These are phyloP conservation scores for Dipodomys stephensi DNA, from an alignment of 2,113 vertebrate genomes.

Conservation along the genomic window DNA sequence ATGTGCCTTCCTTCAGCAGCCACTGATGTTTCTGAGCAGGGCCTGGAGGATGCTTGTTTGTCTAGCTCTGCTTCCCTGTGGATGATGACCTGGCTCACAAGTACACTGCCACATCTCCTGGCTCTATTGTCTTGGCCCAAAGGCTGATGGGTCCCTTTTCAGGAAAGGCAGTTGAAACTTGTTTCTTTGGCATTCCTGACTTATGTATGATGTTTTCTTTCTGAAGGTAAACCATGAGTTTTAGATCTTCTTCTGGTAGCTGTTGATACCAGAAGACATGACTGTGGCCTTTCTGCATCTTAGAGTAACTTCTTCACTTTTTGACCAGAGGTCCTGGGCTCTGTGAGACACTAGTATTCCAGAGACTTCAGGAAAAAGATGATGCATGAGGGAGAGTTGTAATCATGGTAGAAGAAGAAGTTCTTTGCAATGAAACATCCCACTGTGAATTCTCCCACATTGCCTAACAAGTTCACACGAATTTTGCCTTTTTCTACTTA, in stretches of 20 bases:
- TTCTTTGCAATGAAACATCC: background rate
- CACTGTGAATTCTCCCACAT: background rate
- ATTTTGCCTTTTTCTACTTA: background rate
- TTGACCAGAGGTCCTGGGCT: background rate
- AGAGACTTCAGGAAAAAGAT: background rate
- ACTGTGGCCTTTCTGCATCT: background rate
- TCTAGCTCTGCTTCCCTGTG: background rate
- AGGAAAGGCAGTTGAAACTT: background rate
- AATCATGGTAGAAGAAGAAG: background rate
- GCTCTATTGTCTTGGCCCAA: background rate
- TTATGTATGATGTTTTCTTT: background rate
- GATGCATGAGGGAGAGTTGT: background rate
- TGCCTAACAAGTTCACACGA: background rate
- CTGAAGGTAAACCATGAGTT: slow-evolving; percentile 1
- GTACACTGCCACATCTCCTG: background rate
- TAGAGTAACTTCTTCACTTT: background rate
- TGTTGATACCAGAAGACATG: background rate
- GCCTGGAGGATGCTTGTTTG: background rate
- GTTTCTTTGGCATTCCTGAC: background rate
- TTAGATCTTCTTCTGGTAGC: background rate
- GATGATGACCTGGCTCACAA: background rate
- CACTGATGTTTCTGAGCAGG: too few relatives aligned
- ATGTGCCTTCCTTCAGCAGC: fast-evolving
- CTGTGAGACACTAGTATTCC: background rate
- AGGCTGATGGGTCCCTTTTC: background rate